Evolutionary conservation across 2,888 invertebrate species (phyloP), one percentile per base, ranked within the genome.

Genomic region (Nemoura dubitans): DNA sequence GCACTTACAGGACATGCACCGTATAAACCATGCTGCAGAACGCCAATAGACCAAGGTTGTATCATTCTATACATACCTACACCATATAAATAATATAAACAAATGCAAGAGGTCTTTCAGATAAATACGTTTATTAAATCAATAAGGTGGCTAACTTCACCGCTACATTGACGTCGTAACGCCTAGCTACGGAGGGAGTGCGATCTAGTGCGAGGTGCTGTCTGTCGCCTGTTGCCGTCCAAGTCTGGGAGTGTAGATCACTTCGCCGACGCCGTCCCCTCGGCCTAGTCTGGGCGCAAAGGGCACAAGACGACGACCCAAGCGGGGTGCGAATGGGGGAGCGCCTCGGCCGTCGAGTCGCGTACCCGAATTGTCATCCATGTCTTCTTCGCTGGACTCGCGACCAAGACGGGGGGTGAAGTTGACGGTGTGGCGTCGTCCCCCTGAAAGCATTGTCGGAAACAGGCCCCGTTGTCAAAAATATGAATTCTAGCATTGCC

Each of bases 371-470:
- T 7, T 7, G 80, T 78, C 86, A 6, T 36, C 6, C 88, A 88
- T 90, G 25, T 81, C 86, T 7, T 90, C 90, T 85, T 91, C 90
- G 0, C 89, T 89, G 27, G 90, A 90, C 85, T 92, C 92, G 88
- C 93, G 91, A 81, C 93, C 93, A 87, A 93, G 90, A 89, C 93
- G 91, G 87, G 93, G 93, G 86, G 92, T 92, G 88, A 92, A 93
- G 86, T 91, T 91, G 21, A 91, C 77, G 7, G 80, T 80, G 28
- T 85, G 77, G 0, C 85, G 85, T 16, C 85, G 84, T 0, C 29
- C 76, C 43, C 86, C 86, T 86, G 86, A 5, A 42, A 7, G 6
- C 42, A 36, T 2, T 36, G 36, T 10, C 36, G 10, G 5, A 36
- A 3, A 36, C 10, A n/a, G n/a, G n/a, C n/a, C n/a, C n/a, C n/a